Evolutionary conservation across 2,888 invertebrate genomes (phyloP).

Genomic region (Toxonevra muliebris): DNA sequence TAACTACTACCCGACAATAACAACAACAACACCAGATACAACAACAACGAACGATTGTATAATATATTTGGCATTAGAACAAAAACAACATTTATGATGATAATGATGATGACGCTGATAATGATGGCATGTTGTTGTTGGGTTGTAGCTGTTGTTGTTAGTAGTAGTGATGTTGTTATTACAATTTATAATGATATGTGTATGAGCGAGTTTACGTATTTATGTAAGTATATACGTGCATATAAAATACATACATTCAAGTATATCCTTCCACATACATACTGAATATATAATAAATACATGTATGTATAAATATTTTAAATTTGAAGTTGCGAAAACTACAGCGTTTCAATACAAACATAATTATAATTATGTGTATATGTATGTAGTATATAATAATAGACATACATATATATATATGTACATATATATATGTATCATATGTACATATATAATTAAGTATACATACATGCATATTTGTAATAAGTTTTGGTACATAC

Average conservation of each 20-base stretch:
- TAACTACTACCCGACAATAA: constrained; percentile 17
- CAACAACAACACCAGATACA: constrained; percentile 27
- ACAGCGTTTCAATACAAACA: neutral
- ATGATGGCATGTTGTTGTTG: constrained; percentile 28
- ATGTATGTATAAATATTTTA: constrained; percentile 35
- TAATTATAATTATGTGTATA: neutral
- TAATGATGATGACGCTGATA: constrained; percentile 32
- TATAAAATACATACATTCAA: constrained; percentile 19
- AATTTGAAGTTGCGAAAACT: constrained; percentile 37
- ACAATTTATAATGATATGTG: constrained; percentile 59
- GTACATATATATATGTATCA: neutral
- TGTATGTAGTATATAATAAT: neutral
- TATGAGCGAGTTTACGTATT: constrained; percentile 19
- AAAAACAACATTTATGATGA: constrained; percentile 42
- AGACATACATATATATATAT: constrained; percentile 5
- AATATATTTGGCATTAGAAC: constrained; percentile 26
- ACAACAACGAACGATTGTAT: constrained; percentile 17
- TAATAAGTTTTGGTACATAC: constrained; percentile 43
- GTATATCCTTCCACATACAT: constrained; percentile 36
- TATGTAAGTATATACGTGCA: constrained; percentile 10
- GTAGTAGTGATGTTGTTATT: constrained; percentile 48
- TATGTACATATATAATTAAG: constrained; percentile 20
- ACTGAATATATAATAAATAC: constrained; percentile 4
- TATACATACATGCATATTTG: constrained; percentile 10
- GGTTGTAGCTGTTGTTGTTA: constrained; percentile 39